These are phyloP conservation scores for Rhinolophus ferrumequinum DNA, from an alignment of 2,113 vertebrate genomes.

Conservation along the genomic window DNA sequence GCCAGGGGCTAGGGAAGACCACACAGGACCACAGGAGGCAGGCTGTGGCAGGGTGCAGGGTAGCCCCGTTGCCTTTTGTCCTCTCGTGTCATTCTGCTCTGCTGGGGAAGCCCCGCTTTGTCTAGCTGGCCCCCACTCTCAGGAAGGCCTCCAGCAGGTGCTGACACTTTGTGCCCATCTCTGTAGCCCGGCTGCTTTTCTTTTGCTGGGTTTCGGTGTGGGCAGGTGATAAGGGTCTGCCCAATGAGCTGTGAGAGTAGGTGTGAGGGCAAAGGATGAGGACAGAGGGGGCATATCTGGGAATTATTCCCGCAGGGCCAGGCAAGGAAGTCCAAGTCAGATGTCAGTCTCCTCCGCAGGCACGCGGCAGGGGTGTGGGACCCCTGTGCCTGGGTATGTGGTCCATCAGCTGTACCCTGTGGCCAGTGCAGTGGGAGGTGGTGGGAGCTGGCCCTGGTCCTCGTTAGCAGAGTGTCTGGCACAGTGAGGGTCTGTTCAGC, in stretches of 20 bases:
- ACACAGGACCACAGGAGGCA: neutral
- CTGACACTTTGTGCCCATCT: no score
- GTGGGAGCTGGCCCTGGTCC: neutral
- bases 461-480: accelerated
- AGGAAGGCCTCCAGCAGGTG: neutral
- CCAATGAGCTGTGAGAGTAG: neutral
- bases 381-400: accelerated
- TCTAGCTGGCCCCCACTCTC: neutral
- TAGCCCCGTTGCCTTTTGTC: accelerated
- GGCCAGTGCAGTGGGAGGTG: neutral
- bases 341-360: no score
- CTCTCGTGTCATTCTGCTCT: no score
- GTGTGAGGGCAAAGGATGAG: neutral
- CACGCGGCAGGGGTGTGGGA: neutral
- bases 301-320: no score
- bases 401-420: no score
- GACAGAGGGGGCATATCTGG: neutral
- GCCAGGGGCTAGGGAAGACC: neutral
- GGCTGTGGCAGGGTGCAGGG: no score
- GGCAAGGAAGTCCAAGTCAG: accelerated
- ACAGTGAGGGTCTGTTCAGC: neutral
- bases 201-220: neutral
- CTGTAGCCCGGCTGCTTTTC: neutral
- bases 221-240: neutral
- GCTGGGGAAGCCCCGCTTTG: neutral